A percentile compares a stretch with the other conserved stretches of the same genome.
Evolutionary conservation across 2,888 invertebrate species (phyloP).

Genomic region (Desoria tigrina): DNA sequence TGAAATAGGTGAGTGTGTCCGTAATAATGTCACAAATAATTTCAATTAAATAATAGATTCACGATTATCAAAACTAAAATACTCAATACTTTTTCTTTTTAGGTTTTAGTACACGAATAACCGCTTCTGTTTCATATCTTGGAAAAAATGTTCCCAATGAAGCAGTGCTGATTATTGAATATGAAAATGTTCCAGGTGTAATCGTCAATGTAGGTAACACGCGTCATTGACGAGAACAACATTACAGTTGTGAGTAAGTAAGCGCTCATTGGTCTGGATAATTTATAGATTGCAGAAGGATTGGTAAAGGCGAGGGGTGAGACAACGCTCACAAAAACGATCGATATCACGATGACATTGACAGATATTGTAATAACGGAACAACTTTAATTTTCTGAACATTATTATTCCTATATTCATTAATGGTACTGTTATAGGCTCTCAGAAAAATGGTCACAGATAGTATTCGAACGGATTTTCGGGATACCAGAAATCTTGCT

Average conservation of each 20-base stretch:
- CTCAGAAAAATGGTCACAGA: neutral
- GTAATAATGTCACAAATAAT: neutral
- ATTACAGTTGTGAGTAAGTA: no score
- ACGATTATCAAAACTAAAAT: neutral
- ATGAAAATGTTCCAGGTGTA: conserved; percentile 40
- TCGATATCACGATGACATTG: conserved; percentile 48
- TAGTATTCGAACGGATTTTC: no score
- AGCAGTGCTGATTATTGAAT: conserved; percentile 47
- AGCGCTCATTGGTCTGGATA: no score
- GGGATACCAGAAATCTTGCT: neutral
- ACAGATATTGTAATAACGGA: conserved; percentile 34
- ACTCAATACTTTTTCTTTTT: conserved; percentile 5
- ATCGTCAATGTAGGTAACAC: neutral
- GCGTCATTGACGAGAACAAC: no score
- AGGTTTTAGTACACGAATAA: conserved; percentile 41
- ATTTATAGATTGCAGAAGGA: no score
- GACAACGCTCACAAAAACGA: conserved; percentile 44
- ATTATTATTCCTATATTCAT: no score
- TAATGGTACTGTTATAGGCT: neutral
- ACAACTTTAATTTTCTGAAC: no score
- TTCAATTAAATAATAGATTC: neutral
- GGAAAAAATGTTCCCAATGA: conserved; percentile 41
- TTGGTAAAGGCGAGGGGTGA: conserved; percentile 31
- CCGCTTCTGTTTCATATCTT: conserved; percentile 41
- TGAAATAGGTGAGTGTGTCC: conserved; percentile 43